Evolutionary conservation across 2,888 invertebrate species (phyloP).

Genomic region (Aleiodes leptofemur): DNA sequence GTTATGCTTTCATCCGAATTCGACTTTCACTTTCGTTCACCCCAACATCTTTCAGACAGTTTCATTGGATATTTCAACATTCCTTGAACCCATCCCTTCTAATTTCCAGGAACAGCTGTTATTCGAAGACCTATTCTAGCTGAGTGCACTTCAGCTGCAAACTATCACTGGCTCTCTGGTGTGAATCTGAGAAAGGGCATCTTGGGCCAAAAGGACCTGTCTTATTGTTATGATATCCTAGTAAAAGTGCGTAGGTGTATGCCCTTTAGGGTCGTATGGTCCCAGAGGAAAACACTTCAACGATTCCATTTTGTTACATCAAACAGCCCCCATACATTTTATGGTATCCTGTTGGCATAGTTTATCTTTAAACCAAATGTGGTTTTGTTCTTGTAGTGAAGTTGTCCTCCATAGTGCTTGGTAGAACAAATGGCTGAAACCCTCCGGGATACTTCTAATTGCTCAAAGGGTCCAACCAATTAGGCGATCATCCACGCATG

Average conservation of each 20-base stretch:
- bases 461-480: constrained; percentile 66
- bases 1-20: constrained; percentile 61
- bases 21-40: constrained; percentile 64
- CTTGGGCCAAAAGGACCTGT: constrained; percentile 59
- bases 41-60: constrained; percentile 47
- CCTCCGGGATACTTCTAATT: constrained; percentile 55
- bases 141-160: background rate
- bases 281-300: constrained; percentile 54
- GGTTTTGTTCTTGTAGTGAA: constrained; percentile 35
- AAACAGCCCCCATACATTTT: constrained; percentile 49
- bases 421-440: constrained; percentile 1
- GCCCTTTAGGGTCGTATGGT: constrained; percentile 71
- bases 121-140: background rate
- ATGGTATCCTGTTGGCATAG: constrained; percentile 69
- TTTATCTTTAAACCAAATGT: constrained; percentile 68
- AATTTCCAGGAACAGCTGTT: background rate
- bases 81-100: constrained; percentile 10
- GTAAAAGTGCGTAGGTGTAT: constrained; percentile 75
- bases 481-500: constrained; percentile 66
- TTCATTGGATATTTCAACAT: background rate
- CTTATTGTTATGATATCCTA: constrained; percentile 70
- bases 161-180: background rate
- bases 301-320: constrained; percentile 37
- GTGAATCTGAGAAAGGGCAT: constrained; percentile 58
- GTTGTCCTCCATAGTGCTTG: background rate